These are phyloP conservation scores for Lophius piscatorius DNA, from an alignment of 2,113 vertebrate genomes.

Conservation along the genomic window DNA sequence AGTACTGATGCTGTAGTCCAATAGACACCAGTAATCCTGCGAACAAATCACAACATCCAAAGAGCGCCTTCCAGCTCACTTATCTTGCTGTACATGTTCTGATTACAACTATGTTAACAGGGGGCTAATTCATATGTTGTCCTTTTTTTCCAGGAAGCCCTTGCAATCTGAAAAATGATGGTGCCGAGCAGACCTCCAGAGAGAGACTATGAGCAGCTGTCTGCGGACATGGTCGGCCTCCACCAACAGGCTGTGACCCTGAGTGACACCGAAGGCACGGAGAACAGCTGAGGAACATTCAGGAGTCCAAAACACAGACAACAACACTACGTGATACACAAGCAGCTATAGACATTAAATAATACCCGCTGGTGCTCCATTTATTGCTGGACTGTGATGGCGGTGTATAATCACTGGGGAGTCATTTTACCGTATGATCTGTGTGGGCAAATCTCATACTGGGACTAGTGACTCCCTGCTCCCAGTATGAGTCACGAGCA, in stretches of 20 bases:
- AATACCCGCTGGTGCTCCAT: constrained; percentile 42
- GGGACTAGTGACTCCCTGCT: background rate
- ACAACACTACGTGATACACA: constrained; percentile 40
- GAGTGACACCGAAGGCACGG: constrained; percentile 36
- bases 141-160: constrained; percentile 22
- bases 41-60: constrained; percentile 19
- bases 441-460: constrained; percentile 8
- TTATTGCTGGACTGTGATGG: constrained; percentile 22
- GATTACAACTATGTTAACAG: constrained; percentile 4
- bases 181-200: constrained; percentile 31
- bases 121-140: constrained; percentile 22
- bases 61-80: constrained; percentile 9
- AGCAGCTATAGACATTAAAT: constrained; percentile 49
- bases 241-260: constrained; percentile 42
- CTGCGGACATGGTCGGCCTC: constrained; percentile 41
- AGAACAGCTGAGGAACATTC: constrained; percentile 63
- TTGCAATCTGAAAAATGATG: constrained; percentile 42
- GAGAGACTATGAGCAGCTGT: constrained; percentile 60
- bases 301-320: constrained; percentile 34
- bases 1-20: constrained; percentile 18
- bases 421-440: constrained; percentile 28
- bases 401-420: constrained; percentile 26
- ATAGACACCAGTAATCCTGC: constrained; percentile 1
- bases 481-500: constrained; percentile 5
- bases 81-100: constrained; percentile 8